Evolutionary conservation across 2,113 vertebrate genomes (phyloP).

Genomic region (Hoplias malabaricus): DNA sequence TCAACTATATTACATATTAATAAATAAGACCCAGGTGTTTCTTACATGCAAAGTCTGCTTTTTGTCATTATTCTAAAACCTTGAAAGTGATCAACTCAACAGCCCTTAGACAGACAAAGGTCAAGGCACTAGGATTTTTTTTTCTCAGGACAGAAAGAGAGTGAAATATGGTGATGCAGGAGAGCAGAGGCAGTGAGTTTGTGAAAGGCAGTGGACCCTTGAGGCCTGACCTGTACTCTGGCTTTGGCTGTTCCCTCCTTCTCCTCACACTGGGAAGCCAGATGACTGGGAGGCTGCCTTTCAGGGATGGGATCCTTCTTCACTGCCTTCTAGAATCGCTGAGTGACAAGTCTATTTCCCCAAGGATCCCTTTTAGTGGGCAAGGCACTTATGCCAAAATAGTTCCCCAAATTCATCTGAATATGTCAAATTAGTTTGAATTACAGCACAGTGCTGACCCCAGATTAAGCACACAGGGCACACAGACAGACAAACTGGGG

Average conservation of each 20-base stretch:
- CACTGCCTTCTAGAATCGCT: conserved; percentile 45
- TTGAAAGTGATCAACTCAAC: conserved; percentile 56
- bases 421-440: conserved; percentile 27
- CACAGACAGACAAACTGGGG: background rate
- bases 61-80: conserved; percentile 45
- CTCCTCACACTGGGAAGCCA: conserved; percentile 33
- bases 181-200: conserved; percentile 40
- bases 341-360: conserved; percentile 53
- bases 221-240: conserved; percentile 40
- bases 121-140: conserved; percentile 57
- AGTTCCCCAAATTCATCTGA: conserved; percentile 58
- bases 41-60: conserved; percentile 7
- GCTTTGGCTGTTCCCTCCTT: conserved; percentile 37
- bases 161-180: conserved; percentile 42
- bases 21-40: too few species aligned
- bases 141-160: conserved; percentile 48
- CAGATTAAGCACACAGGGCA: conserved; percentile 28
- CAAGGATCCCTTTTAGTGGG: conserved; percentile 42
- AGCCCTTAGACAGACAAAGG: conserved; percentile 52
- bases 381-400: conserved; percentile 45
- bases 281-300: conserved; percentile 49
- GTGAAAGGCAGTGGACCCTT: conserved; percentile 7
- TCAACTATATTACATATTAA: too few species aligned
- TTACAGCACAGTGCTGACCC: conserved; percentile 26
- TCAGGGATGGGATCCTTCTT: conserved; percentile 33